A percentile compares a stretch with the other conserved stretches of the same genome.
These are phyloP conservation scores for Cecidostiba fungosa DNA, from an alignment of 2,888 invertebrate species.

Conservation along the genomic window DNA sequence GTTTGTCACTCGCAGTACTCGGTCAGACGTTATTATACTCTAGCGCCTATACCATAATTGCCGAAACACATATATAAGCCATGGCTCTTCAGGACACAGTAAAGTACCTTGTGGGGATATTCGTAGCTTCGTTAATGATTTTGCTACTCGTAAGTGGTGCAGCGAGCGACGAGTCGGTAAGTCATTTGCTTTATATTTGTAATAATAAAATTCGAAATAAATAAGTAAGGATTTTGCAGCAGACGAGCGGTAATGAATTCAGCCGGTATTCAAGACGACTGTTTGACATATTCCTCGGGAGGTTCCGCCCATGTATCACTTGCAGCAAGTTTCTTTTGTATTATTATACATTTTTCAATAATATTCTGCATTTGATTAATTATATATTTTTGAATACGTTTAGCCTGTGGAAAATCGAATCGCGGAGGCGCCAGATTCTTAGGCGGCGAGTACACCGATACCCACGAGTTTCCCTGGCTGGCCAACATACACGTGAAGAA, in stretches of 20 bases:
- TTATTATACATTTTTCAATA: not conserved
- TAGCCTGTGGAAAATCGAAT: conserved; percentile 81
- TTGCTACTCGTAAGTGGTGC: not conserved
- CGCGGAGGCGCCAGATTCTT: conserved; percentile 78
- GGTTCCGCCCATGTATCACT: conserved; percentile 73
- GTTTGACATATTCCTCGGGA: conserved; percentile 73
- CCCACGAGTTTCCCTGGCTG: conserved; percentile 83
- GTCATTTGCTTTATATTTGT: not conserved
- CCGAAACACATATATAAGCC: conserved; percentile 67
- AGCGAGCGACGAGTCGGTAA: conserved; percentile 4
- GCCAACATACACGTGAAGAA: conserved; percentile 80
- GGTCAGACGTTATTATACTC: conserved; percentile 66
- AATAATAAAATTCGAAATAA: too few relatives aligned
- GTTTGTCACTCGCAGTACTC: not conserved
- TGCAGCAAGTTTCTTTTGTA: too few relatives aligned
- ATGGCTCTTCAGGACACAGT: conserved; percentile 74
- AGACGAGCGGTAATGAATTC: not conserved
- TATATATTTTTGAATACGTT: too few relatives aligned
- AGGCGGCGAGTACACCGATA: conserved; percentile 81
- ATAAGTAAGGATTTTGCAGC: not conserved
- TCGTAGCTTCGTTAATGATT: not conserved
- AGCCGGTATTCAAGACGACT: conserved; percentile 70
- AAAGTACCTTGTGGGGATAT: conserved; percentile 72
- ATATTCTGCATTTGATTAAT: too few relatives aligned
- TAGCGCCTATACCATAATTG: not conserved